Conservation (phyloP, 2,888 invertebrate species). For the Listrodromus nycthemerus region DNA sequence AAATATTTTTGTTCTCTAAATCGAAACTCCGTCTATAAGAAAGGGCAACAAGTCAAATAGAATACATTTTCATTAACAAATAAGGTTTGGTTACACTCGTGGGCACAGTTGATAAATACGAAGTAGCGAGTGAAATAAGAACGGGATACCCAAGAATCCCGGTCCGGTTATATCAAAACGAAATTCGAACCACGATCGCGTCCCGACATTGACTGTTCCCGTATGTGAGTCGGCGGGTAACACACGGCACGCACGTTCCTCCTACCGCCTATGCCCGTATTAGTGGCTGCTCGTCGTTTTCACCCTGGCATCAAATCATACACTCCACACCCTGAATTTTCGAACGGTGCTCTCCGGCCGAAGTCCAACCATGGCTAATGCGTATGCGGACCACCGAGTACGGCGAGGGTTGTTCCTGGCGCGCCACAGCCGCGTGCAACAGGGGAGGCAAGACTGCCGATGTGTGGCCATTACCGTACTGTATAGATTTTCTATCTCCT, state of each 20-base stretch:
- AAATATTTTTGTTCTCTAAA: too few species aligned
- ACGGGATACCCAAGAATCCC: neutral
- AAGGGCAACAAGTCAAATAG: neutral
- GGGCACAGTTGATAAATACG: neutral
- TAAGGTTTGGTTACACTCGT: neutral
- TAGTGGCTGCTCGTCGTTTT: slow-evolving; percentile 58
- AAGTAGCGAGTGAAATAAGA: neutral
- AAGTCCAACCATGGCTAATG: slow-evolving; percentile 28
- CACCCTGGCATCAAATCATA: slow-evolving; percentile 13
- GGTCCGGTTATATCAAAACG: slow-evolving; percentile 25
- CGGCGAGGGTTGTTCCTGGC: slow-evolving; percentile 42
- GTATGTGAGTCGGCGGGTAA: neutral
- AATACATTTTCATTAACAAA: neutral
- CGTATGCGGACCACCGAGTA: slow-evolving; percentile 8
- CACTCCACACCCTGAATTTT: slow-evolving; percentile 29
- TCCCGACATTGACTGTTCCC: slow-evolving; percentile 14
- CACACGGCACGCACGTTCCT: slow-evolving; percentile 5
- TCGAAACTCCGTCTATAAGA: too few species aligned
- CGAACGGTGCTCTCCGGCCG: slow-evolving; percentile 3
- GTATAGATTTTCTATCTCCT: slow-evolving; percentile 1
- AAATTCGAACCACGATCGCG: slow-evolving; percentile 54
- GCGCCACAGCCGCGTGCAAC: neutral
- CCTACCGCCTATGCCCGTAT: slow-evolving; percentile 43
- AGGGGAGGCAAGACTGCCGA: neutral
- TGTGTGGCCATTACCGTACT: neutral